Evolutionary conservation across 1,140 invertebrate genomes (phyloP).

Genomic region (Argopecten irradians): DNA sequence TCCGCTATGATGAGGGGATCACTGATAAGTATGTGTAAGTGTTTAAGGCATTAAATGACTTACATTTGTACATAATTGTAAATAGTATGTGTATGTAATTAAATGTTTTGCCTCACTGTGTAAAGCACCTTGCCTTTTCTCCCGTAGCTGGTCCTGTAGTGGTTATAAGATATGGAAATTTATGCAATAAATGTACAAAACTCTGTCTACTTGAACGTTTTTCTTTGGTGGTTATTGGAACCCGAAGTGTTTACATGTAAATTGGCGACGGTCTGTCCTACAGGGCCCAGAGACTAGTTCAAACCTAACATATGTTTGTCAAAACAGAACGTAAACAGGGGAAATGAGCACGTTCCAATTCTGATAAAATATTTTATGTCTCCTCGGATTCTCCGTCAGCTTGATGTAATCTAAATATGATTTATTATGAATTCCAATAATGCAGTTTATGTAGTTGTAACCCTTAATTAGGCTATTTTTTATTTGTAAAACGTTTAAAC

Average conservation of each 20-base stretch:
- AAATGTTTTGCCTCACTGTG: neutral
- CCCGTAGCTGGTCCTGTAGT: neutral
- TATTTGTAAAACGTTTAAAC: no score
- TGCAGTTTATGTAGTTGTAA: no score
- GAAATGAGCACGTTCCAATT: no score
- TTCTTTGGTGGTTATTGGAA: neutral
- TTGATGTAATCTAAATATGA: no score
- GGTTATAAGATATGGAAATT: neutral
- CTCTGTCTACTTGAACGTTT: neutral
- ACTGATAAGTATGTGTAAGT: constrained; percentile 3
- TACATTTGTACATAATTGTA: constrained; percentile 10
- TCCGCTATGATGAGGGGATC: neutral
- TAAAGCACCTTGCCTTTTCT: constrained; percentile 6
- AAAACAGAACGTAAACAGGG: no score
- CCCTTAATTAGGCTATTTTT: no score
- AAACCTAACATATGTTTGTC: no score
- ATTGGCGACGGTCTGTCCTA: neutral
- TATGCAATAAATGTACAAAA: neutral
- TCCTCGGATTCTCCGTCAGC: no score
- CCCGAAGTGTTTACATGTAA: neutral
- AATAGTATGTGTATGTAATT: constrained; percentile 2
- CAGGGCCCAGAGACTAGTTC: no score
- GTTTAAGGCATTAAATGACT: neutral
- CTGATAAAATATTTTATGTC: no score
- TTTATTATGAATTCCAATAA: no score